A percentile compares a stretch with the other conserved stretches of the same genome.
Conservation (phyloP, 1,140 invertebrate species). For the Lepidotrigona ventralis region DNA sequence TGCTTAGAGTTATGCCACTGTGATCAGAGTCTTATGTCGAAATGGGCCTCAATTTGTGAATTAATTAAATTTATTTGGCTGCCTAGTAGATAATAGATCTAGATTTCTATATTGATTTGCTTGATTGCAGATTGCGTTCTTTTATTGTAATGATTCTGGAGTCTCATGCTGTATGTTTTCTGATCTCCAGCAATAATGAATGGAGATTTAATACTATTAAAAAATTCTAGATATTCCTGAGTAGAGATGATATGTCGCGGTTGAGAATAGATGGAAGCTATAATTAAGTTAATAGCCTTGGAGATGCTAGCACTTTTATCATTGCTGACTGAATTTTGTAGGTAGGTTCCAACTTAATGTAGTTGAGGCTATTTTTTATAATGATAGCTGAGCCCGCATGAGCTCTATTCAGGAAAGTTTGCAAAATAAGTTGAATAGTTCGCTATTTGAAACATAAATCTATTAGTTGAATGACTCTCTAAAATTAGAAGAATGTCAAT, state of each 20-base stretch:
- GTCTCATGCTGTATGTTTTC: background rate
- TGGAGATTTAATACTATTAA: background rate
- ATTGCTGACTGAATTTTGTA: too few relatives aligned
- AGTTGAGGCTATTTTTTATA: too few relatives aligned
- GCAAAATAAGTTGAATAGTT: too few relatives aligned
- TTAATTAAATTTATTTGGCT: too few relatives aligned
- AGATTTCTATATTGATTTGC: background rate
- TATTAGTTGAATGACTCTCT: too few relatives aligned
- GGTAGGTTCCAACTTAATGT: too few relatives aligned
- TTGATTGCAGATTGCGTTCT: background rate
- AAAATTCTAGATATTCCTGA: background rate
- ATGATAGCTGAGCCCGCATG: too few relatives aligned
- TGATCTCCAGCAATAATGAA: background rate
- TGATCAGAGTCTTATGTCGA: background rate
- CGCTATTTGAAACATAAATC: too few relatives aligned
- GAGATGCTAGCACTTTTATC: background rate
- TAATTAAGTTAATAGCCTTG: background rate
- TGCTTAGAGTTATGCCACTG: background rate
- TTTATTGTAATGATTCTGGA: background rate
- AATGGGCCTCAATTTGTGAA: background rate
- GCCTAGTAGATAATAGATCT: background rate
- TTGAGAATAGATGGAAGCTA: background rate
- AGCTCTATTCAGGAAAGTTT: too few relatives aligned
- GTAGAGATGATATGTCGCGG: background rate
- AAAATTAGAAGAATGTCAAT: too few relatives aligned